Evolutionary conservation across 2,113 vertebrate genomes (phyloP).

Genomic region (Passer domesticus): DNA sequence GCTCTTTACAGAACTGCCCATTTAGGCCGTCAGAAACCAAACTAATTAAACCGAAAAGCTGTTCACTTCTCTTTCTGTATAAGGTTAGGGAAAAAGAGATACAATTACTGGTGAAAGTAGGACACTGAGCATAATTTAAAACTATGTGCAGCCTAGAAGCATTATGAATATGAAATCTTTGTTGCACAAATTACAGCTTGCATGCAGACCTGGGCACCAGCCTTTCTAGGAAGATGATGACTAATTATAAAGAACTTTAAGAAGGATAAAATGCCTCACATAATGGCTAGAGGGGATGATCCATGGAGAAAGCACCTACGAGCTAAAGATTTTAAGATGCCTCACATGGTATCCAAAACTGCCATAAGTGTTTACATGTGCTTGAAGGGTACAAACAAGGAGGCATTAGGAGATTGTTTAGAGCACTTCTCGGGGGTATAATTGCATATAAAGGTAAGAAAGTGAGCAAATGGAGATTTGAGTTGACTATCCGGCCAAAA

Average conservation of each 20-base stretch:
- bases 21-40: conserved; percentile 32
- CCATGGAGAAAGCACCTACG: background rate
- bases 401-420: conserved; percentile 2
- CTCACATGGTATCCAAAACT: background rate
- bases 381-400: conserved; percentile 2
- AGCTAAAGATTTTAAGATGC: background rate
- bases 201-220: background rate
- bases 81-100: background rate
- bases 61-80: background rate
- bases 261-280: background rate
- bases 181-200: conserved; percentile 14
- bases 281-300: background rate
- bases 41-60: conserved; percentile 43
- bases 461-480: background rate
- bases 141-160: background rate
- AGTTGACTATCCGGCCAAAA: conserved; percentile 37
- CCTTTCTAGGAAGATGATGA: background rate
- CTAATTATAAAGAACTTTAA: conserved; percentile 6
- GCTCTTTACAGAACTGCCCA: background rate
- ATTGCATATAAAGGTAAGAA: conserved; percentile 43
- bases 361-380: background rate
- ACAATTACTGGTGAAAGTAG: conserved; percentile 21
- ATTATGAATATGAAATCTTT: conserved; percentile 15
- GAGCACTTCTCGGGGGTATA: conserved; percentile 6
- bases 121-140: conserved; percentile 18